These are phyloP conservation scores for Atherinomorus stipes DNA, from an alignment of 2,113 vertebrate species.

Conservation along the genomic window DNA sequence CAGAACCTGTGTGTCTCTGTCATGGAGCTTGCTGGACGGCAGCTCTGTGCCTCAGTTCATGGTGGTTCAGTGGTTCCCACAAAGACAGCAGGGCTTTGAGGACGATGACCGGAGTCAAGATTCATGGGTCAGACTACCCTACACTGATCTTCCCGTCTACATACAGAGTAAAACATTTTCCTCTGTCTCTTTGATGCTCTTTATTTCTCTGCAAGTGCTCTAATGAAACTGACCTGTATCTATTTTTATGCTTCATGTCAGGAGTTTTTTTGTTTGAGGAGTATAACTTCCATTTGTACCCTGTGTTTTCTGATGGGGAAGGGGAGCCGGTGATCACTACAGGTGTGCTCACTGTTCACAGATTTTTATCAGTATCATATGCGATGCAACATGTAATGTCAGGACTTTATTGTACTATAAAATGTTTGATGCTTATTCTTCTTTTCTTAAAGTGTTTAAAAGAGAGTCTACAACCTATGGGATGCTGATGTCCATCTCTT, in stretches of 20 bases:
- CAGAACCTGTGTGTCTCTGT: conserved; percentile 86
- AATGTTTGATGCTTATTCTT: conserved; percentile 30
- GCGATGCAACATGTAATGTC: not conserved
- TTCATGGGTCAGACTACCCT: conserved; percentile 86
- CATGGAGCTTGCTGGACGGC: conserved; percentile 84
- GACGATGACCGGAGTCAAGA: conserved; percentile 58
- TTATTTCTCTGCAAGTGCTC: not conserved
- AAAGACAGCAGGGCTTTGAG: conserved; percentile 50
- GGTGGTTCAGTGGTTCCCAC: conserved; percentile 89
- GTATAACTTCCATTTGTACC: conserved; percentile 88
- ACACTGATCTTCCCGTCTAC: conserved; percentile 75
- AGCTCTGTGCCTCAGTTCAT: conserved; percentile 78
- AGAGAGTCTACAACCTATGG: conserved; percentile 78
- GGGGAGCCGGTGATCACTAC: conserved; percentile 82
- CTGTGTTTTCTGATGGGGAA: conserved; percentile 89
- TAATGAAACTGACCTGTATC: not conserved
- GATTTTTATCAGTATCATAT: not conserved
- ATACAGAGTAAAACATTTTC: conserved; percentile 63
- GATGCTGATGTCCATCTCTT: conserved; percentile 86
- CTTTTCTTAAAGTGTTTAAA: conserved; percentile 79
- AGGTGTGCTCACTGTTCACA: conserved; percentile 76
- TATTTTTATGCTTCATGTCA: conserved; percentile 57
- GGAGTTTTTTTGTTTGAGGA: conserved; percentile 91
- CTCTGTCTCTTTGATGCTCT: not conserved
- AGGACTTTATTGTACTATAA: not conserved